Conservation (phyloP, 2,888 invertebrate species). For the Sphaerophoria taeniata region DNA sequence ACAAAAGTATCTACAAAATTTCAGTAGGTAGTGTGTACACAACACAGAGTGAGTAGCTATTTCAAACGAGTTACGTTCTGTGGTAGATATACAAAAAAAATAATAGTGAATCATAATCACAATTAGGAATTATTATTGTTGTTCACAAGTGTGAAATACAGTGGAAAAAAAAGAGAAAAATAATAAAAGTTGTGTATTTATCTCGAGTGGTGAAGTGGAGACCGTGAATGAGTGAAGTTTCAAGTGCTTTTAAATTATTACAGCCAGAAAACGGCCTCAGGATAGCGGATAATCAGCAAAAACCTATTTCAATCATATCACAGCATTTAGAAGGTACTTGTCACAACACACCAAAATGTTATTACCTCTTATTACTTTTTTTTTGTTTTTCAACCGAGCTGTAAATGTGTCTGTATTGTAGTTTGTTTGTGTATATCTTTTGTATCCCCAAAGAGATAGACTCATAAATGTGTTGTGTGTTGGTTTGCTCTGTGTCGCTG, state of each 20-base stretch:
- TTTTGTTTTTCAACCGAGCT: not conserved
- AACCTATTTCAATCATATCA: constrained; percentile 65
- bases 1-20: constrained; percentile 42
- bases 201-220: constrained; percentile 60
- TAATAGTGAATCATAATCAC: constrained; percentile 69
- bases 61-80: constrained; percentile 24
- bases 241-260: constrained; percentile 54
- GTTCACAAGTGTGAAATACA: constrained; percentile 54
- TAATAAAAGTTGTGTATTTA: constrained; percentile 50
- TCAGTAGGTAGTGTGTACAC: constrained; percentile 38
- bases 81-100: constrained; percentile 42
- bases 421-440: constrained; percentile 30
- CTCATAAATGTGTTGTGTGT: constrained; percentile 1
- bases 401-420: constrained; percentile 4
- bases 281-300: constrained; percentile 72
- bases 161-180: constrained; percentile 19
- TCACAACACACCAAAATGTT: constrained; percentile 33
- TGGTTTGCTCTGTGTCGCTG: constrained; percentile 45
- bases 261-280: constrained; percentile 63
- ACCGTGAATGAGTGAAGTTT: constrained; percentile 61
- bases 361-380: not conserved
- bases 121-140: constrained; percentile 2
- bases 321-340: constrained; percentile 71
- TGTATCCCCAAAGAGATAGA: not conserved
- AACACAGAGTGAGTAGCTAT: not conserved